A percentile compares a stretch with the other conserved stretches of the same genome.
Conservation (phyloP, 1,140 invertebrate genomes). For the Drosophila burlai region DNA sequence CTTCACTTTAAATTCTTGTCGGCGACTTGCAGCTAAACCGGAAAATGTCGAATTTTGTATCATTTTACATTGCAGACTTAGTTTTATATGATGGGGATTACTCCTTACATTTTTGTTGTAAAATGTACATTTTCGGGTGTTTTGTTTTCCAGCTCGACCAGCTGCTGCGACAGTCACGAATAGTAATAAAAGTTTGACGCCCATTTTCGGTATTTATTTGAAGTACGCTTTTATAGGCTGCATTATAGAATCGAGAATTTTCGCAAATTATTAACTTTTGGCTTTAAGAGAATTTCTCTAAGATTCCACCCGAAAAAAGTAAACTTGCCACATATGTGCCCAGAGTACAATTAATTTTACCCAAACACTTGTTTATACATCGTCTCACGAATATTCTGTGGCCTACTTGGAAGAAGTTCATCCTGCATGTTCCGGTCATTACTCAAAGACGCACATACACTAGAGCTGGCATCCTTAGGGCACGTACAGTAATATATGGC, state of each 20-base stretch:
- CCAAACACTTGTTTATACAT: slow-evolving; percentile 5
- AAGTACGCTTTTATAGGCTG: slow-evolving; percentile 55
- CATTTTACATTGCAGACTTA: not conserved
- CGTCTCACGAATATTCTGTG: not conserved
- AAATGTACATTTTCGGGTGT: not conserved
- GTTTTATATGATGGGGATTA: not conserved
- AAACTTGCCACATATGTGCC: not conserved
- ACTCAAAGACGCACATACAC: slow-evolving; percentile 18
- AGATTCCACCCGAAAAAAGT: not conserved
- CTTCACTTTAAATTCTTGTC: slow-evolving; percentile 32
- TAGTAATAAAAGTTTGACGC: slow-evolving; percentile 57
- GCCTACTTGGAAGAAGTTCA: slow-evolving; percentile 7
- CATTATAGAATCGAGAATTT: not conserved
- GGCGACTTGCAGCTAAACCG: not conserved
- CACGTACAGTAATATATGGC: slow-evolving; percentile 34
- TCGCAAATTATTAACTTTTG: not conserved
- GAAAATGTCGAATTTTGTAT: not conserved
- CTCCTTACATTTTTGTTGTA: too few relatives aligned
- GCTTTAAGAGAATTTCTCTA: slow-evolving; percentile 2
- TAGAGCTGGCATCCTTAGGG: slow-evolving; percentile 5
- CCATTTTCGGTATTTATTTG: slow-evolving; percentile 4
- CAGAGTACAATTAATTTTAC: slow-evolving; percentile 2
- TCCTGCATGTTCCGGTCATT: slow-evolving; percentile 15
- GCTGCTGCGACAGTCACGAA: slow-evolving; percentile 58
- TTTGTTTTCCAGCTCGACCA: slow-evolving; percentile 4